Evolutionary conservation across 1,140 invertebrate genomes (phyloP).

Genomic region (Theocolax elegans): DNA sequence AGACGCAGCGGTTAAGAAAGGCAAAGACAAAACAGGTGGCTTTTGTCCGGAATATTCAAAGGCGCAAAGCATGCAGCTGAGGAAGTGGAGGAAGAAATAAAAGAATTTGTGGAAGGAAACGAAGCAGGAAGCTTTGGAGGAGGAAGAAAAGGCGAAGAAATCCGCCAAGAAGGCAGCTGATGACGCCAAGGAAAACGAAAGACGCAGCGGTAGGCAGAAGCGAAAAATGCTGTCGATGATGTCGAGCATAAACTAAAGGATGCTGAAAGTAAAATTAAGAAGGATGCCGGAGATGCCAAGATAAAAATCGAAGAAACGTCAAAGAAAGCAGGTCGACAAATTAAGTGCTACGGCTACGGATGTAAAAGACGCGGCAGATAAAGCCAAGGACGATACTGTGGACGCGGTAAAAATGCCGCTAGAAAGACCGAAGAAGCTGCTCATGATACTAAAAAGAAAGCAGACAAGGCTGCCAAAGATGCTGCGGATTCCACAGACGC

Average conservation of each 20-base stretch:
- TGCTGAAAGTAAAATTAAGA: no score
- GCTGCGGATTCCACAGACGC: conserved; percentile 15
- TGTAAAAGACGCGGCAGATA: conserved; percentile 2
- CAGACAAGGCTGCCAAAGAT: conserved; percentile 17
- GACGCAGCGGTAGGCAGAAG: conserved; percentile 45
- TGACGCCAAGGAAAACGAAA: neutral
- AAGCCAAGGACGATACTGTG: neutral
- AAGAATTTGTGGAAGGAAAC: conserved; percentile 55
- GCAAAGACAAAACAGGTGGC: conserved; percentile 44
- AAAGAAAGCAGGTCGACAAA: no score
- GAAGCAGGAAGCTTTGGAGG: conserved; percentile 48
- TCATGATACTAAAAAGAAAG: neutral
- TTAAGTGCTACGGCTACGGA: no score
- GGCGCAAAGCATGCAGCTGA: conserved; percentile 54
- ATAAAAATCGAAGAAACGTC: no score
- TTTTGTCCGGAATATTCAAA: conserved; percentile 50
- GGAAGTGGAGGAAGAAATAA: conserved; percentile 54
- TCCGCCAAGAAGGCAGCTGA: conserved; percentile 46
- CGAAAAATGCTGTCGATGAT: conserved; percentile 42
- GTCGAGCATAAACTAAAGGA: no score
- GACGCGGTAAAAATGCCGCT: conserved; percentile 30
- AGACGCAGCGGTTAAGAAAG: neutral
- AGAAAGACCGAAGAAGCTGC: neutral
- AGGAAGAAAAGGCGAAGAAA: conserved; percentile 43
- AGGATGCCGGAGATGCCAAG: no score